These are phyloP conservation scores for Leucoraja erinaceus DNA, from an alignment of 2,113 vertebrate species.

Conservation along the genomic window DNA sequence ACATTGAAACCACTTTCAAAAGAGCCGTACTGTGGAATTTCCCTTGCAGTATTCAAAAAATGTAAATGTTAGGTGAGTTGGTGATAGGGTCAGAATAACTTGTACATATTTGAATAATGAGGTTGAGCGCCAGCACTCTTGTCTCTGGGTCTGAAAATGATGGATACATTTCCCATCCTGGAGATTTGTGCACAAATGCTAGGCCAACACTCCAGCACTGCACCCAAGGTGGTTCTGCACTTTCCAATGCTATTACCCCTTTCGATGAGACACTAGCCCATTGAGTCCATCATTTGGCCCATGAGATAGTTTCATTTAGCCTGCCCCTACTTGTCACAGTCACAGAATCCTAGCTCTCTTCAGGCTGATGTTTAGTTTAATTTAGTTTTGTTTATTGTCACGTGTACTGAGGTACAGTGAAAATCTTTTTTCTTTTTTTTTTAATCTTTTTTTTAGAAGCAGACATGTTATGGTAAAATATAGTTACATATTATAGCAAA, in stretches of 20 bases:
- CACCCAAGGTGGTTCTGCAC: not conserved
- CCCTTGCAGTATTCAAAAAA: not conserved
- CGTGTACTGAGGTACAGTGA: too few relatives aligned
- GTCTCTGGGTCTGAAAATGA: not conserved
- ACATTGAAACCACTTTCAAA: not conserved
- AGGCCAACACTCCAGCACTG: not conserved
- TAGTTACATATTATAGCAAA: too few relatives aligned
- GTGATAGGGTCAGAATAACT: not conserved
- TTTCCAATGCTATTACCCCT: not conserved
- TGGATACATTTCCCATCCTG: not conserved
- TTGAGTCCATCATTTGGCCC: too few relatives aligned
- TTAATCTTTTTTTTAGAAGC: too few relatives aligned
- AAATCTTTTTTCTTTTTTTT: too few relatives aligned
- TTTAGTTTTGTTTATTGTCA: too few relatives aligned
- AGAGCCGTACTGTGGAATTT: not conserved
- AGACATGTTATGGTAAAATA: too few relatives aligned
- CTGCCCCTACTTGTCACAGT: too few relatives aligned
- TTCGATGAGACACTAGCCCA: not conserved
- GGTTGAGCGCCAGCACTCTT: not conserved
- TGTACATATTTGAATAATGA: not conserved
- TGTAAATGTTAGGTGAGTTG: not conserved
- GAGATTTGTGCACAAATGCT: not conserved
- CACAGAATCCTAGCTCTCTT: too few relatives aligned
- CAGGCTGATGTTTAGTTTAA: too few relatives aligned
- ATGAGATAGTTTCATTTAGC: too few relatives aligned